These are phyloP conservation scores for Saxidomus purpurata DNA, from an alignment of 1,140 invertebrate species.

Conservation along the genomic window DNA sequence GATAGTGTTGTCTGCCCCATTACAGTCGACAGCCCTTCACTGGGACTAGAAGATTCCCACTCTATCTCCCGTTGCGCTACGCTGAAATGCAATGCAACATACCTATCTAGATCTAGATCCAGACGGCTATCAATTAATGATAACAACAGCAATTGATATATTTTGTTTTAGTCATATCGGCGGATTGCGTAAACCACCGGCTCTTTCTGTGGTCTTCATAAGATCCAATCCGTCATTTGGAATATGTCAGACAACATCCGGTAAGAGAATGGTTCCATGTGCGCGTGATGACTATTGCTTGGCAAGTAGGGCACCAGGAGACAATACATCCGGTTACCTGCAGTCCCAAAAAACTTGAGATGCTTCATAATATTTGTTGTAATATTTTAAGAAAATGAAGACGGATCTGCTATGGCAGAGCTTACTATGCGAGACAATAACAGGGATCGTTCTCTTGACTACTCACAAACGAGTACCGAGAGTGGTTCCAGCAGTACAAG, in stretches of 20 bases:
- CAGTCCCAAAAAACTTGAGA: constrained; percentile 16
- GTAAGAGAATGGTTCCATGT: background rate
- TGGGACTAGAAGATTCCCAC: too few relatives aligned
- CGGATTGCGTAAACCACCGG: too few relatives aligned
- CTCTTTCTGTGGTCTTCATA: too few relatives aligned
- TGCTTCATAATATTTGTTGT: background rate
- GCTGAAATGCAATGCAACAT: too few relatives aligned
- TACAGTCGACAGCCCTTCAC: too few relatives aligned
- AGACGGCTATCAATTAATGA: too few relatives aligned
- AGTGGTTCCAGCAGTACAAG: constrained; percentile 87
- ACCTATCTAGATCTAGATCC: too few relatives aligned
- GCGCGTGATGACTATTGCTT: too few relatives aligned
- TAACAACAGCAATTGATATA: too few relatives aligned
- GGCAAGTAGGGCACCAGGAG: background rate
- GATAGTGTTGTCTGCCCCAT: too few relatives aligned
- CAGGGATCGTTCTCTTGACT: constrained; percentile 47
- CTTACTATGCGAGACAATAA: background rate
- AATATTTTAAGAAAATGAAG: constrained; percentile 44
- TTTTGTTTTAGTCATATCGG: too few relatives aligned
- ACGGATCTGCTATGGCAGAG: constrained; percentile 25
- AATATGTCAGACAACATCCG: constrained; percentile 22
- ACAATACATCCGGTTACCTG: constrained; percentile 37
- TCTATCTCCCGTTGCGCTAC: too few relatives aligned
- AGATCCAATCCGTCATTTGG: background rate
- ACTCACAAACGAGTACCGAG: constrained; percentile 51